These are phyloP conservation scores for Aphodius granarius DNA, from an alignment of 2,888 invertebrate species.

Conservation along the genomic window DNA sequence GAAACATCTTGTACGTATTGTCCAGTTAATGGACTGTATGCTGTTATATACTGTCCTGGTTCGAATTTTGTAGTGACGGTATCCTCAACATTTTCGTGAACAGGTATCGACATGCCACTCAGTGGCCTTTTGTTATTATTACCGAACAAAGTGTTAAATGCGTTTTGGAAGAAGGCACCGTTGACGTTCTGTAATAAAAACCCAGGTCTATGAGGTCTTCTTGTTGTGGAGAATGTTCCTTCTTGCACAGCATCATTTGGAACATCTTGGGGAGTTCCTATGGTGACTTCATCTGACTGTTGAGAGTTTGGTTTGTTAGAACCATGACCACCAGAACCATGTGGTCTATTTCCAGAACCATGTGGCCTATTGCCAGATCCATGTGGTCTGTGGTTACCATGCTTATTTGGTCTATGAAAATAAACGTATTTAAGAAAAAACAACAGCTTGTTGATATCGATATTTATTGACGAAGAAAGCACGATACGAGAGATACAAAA, in stretches of 20 bases:
- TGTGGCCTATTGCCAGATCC: too few species aligned
- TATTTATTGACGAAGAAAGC: too few species aligned
- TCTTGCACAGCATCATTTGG: conserved; percentile 11
- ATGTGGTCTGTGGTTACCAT: conserved; percentile 8
- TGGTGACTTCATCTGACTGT: background rate
- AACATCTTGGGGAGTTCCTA: background rate
- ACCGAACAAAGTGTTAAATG: conserved; percentile 15
- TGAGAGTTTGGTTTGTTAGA: background rate
- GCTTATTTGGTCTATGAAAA: conserved; percentile 9
- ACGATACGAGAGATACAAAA: too few species aligned
- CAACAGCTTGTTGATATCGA: background rate
- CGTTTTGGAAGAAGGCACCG: conserved; percentile 7
- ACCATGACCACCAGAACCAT: background rate
- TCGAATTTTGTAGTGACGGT: conserved; percentile 23
- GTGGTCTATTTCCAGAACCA: conserved; percentile 10
- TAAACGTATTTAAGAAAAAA: background rate
- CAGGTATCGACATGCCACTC: conserved; percentile 15
- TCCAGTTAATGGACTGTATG: conserved; percentile 30
- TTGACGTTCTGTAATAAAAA: conserved; percentile 21
- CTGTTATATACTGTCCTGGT: conserved; percentile 28
- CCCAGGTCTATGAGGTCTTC: conserved; percentile 16
- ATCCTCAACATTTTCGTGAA: conserved; percentile 30
- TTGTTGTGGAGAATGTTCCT: background rate
- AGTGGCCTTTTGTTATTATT: background rate
- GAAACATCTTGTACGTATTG: conserved; percentile 30